Conservation (phyloP, 2,888 invertebrate species). For the Caenorhabditis becei region DNA sequence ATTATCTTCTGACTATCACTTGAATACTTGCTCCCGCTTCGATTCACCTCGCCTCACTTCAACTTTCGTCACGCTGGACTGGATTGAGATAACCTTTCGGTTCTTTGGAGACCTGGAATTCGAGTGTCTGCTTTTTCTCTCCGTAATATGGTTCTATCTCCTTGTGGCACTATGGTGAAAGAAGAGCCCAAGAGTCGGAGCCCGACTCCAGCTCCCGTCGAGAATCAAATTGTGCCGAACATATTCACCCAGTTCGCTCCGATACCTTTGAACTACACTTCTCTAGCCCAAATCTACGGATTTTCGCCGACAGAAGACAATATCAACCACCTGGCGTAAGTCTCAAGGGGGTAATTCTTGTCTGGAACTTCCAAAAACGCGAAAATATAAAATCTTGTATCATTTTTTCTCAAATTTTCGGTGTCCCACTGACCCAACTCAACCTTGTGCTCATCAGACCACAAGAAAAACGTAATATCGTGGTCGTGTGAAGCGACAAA, state of each 20-base stretch:
- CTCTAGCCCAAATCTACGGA: background rate
- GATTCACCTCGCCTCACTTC: background rate
- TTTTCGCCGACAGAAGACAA: background rate
- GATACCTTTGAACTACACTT: background rate
- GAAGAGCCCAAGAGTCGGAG: constrained; percentile 2
- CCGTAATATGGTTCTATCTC: background rate
- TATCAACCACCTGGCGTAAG: constrained; percentile 17
- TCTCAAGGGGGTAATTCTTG: background rate
- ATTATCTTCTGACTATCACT: background rate
- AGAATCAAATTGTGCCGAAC: no score
- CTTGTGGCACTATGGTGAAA: background rate
- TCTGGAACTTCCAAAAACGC: no score
- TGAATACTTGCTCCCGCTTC: constrained; percentile 1
- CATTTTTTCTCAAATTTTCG: no score
- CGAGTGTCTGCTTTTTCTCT: background rate
- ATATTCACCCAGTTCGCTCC: background rate
- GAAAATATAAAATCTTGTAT: no score
- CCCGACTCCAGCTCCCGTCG: background rate
- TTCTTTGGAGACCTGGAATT: background rate
- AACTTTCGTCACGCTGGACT: background rate
- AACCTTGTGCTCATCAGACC: constrained; percentile 15
- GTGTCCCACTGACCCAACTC: background rate
- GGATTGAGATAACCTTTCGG: background rate
- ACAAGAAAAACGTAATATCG: constrained; percentile 6
- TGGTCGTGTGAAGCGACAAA: background rate